Evolutionary conservation across 2,113 vertebrate species (phyloP), one percentile per base, ranked within the genome.

Genomic region (Nesospiza acunhae): DNA sequence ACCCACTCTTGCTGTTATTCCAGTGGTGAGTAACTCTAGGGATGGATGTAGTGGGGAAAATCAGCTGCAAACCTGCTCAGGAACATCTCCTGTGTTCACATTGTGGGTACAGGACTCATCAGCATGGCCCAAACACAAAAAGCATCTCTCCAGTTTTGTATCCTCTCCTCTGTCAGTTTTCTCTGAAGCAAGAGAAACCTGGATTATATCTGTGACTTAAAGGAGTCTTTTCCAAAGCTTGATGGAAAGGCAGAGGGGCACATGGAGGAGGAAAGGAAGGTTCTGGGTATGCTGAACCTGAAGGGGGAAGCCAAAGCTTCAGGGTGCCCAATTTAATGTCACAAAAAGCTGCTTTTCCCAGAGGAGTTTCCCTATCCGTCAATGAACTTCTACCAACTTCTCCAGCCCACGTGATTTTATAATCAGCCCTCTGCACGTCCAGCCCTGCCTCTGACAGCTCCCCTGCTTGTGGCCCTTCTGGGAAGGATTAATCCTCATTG

Each of bases 221-320:
- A 68, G 24, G 39, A 73, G 31, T 31, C 37, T 76, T 56, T 79
- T 74, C 33, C 68, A 53, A 62, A 66, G 41, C 9, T 6, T 41
- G 13, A 15, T 39, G 27, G n/a, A 37, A 87, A 56, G 49, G 35
- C 47, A 63, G 67, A 72, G 27, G 5, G 5, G 4, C 11, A 7
- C 0, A 0, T 35, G 14, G 7, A 19, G 26, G 14, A 59, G 52
- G 28, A 62, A 50, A 63, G 17, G 11, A 52, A 76, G 15, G 41
- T 55, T 56, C 66, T 83, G 75, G 28, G 3, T 28, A 2, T 62
- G 60, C 46, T 78, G 55, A 66, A 56, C 33, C 44, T 76, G 42
- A 42, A 81, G 30, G 21, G 15, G 37, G 3, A 64, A 39, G 13
- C 11, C 11, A 77, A 44, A 78, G 10, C 31, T 88, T 53, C 56